Evolutionary conservation across 1,140 invertebrate species (phyloP), one percentile per base, ranked within the genome.

Genomic region (Stegodyphus mimosarum): DNA sequence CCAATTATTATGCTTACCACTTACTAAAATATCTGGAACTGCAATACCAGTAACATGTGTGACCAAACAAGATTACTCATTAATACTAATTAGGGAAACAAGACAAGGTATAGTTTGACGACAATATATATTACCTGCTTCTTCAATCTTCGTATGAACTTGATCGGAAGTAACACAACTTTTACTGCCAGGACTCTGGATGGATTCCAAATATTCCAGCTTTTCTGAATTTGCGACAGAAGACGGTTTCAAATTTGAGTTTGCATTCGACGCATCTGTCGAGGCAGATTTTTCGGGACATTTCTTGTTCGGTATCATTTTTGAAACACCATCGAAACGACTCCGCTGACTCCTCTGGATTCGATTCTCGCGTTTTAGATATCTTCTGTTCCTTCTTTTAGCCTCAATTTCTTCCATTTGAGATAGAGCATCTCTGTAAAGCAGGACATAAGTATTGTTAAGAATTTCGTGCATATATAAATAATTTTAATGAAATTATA

Each of bases 281-380:
- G 49, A 3, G 33, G 3, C 33, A 71, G 53, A n/a, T 5, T 60
- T 52, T 7, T 17, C 63, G 3, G 73, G 7, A 13, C 17, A 10
- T 18, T 66, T 73, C 48, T 73, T 74, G 48, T n/a, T 15, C 6
- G 87, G 83, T n/a, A 88, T 79, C 87, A 88, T 88, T 55, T 87
- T 87, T 51, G 87, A 66, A 4, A 88, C 87, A 5, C 83, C 83
- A 49, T 88, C 87, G 0, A 76, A 87, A 17, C 87, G 87, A 17
- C 87, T 87, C 33, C 87, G 75, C 49, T 88, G 87, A 48, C 53
- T 85, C 6, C 79, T 55, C 33, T 79, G 64, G 17, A 86, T 60
- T 10, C 87, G 83, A 49, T 81, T 85, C 52, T 87, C 87, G 5
- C 87, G 66, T 63, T 87, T 87, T n/a, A n/a, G n/a, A n/a, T n/a